Evolutionary conservation across 2,797 vertebrate genomes (phyloP).

Genomic region (Pempheris klunzingeri): DNA sequence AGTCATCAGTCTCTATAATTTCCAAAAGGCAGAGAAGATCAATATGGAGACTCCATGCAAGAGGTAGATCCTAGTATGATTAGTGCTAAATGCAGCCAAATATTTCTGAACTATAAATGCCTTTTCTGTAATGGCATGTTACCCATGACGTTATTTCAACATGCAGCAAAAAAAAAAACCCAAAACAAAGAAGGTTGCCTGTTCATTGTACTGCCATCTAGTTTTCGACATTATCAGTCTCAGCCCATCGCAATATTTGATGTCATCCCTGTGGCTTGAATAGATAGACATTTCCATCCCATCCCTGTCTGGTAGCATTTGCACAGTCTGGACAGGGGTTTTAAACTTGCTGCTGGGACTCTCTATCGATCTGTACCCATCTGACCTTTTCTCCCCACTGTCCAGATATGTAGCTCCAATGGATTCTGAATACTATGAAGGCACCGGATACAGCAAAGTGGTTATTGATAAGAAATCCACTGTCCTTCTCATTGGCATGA

Average conservation of each 20-base stretch:
- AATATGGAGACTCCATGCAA: conserved; percentile 75
- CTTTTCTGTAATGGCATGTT: neutral
- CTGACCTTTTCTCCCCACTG: conserved; percentile 1
- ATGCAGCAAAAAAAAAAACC: no score
- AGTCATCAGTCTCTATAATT: conserved; percentile 94
- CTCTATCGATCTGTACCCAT: neutral
- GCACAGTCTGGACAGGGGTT: neutral
- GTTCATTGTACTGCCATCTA: neutral
- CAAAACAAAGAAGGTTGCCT: neutral
- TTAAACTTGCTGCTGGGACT: neutral
- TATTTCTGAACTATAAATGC: neutral
- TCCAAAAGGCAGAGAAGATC: conserved; percentile 80
- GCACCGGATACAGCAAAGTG: conserved; percentile 81
- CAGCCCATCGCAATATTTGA: neutral
- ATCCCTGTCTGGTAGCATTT: neutral
- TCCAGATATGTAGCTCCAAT: conserved; percentile 65
- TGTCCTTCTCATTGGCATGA: rapidly evolving
- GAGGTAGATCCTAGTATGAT: conserved; percentile 71
- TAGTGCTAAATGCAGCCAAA: neutral
- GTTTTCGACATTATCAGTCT: neutral
- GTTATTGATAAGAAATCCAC: rapidly evolving
- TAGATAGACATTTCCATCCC: neutral
- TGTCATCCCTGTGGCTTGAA: neutral
- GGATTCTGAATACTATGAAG: conserved; percentile 72
- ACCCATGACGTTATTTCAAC: neutral